Conservation (phyloP, 2,888 invertebrate species). For the Rhagonycha lutea region DNA sequence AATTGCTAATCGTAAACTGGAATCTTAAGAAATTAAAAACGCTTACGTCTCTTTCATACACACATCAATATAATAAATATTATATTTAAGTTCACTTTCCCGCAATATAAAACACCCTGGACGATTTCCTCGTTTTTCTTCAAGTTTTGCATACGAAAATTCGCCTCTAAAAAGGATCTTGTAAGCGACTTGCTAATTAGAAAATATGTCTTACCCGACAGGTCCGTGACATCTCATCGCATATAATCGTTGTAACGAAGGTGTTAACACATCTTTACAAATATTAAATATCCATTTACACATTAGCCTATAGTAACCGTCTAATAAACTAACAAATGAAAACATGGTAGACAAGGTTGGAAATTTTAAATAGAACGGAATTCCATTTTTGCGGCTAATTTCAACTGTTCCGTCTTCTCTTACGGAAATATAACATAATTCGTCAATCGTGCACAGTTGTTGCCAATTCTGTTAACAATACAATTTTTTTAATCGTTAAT, state of each 20-base stretch:
- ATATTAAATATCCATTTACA: slow-evolving; percentile 91
- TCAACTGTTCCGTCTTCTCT: slow-evolving; percentile 73
- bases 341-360: slow-evolving; percentile 67
- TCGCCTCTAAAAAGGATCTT: slow-evolving; percentile 65
- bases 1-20: slow-evolving; percentile 10
- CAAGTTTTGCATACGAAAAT: slow-evolving; percentile 83
- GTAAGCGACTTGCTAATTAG: not conserved
- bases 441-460: slow-evolving; percentile 79
- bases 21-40: not conserved
- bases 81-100: slow-evolving; percentile 80
- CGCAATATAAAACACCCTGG: slow-evolving; percentile 82
- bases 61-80: slow-evolving; percentile 81
- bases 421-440: slow-evolving; percentile 80
- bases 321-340: slow-evolving; percentile 80
- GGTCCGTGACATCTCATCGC: slow-evolving; percentile 86
- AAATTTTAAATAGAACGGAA: slow-evolving; percentile 76
- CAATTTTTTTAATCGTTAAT: slow-evolving; percentile 9
- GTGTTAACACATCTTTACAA: slow-evolving; percentile 80
- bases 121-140: slow-evolving; percentile 74
- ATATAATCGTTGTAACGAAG: slow-evolving; percentile 74
- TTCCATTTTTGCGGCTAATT: slow-evolving; percentile 76
- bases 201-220: slow-evolving; percentile 68
- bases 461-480: slow-evolving; percentile 63
- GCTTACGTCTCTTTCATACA: slow-evolving; percentile 73
- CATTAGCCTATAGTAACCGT: slow-evolving; percentile 85